phyloP scores from a whole-genome alignment of 2,888 invertebrate species.

The Zootermopsis nevadensis region DNA sequence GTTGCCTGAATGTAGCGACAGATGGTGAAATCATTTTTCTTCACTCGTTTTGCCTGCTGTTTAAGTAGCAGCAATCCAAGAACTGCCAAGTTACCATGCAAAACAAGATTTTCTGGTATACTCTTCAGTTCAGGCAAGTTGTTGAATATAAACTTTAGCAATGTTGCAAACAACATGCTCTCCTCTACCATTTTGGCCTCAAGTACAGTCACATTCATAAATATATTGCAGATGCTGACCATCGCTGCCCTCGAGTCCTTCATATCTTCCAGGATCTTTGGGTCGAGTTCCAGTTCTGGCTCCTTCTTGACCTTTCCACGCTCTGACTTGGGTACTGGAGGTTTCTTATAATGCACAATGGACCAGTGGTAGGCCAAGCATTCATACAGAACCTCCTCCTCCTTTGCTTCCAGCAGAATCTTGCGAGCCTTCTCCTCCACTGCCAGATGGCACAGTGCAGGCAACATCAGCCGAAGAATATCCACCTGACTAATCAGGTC shows the following conservation, averaged over 20 bases:
- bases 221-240: slow-evolving; percentile 89
- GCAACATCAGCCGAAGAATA: slow-evolving; percentile 83
- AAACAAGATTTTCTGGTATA: slow-evolving; percentile 83
- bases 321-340: slow-evolving; percentile 83
- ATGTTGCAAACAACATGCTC: slow-evolving; percentile 78
- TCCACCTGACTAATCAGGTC: slow-evolving; percentile 73
- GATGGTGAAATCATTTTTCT: slow-evolving; percentile 89
- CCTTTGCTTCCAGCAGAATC: slow-evolving; percentile 79
- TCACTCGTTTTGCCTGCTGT: slow-evolving; percentile 83
- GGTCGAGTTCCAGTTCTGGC: slow-evolving; percentile 80
- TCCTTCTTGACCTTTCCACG: slow-evolving; percentile 79
- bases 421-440: slow-evolving; percentile 90
- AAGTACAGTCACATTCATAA: slow-evolving; percentile 92
- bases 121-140: slow-evolving; percentile 87
- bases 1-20: slow-evolving; percentile 90
- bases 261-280: slow-evolving; percentile 82
- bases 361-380: slow-evolving; percentile 87
- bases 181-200: slow-evolving; percentile 87
- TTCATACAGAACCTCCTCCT: slow-evolving; percentile 84
- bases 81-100: slow-evolving; percentile 87
- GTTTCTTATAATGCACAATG: slow-evolving; percentile 86
- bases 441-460: slow-evolving; percentile 90
- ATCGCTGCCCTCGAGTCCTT: slow-evolving; percentile 86
- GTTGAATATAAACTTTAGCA: slow-evolving; percentile 87
- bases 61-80: slow-evolving; percentile 85